These are phyloP conservation scores for Oncopodura yosiiana DNA, from an alignment of 1,140 invertebrate species.

Conservation along the genomic window DNA sequence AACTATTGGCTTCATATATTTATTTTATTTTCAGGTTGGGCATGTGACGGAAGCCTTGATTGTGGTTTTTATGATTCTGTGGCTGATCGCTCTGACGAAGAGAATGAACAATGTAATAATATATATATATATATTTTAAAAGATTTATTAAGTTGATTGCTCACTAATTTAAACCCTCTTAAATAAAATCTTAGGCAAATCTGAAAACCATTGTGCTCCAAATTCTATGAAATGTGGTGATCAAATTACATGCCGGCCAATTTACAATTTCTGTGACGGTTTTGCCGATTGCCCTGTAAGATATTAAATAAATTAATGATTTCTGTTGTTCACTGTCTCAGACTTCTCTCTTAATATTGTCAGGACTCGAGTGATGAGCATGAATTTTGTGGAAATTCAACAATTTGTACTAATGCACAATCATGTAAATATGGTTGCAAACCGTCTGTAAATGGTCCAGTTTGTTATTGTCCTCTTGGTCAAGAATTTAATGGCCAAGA, in stretches of 20 bases:
- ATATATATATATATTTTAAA: neutral
- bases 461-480: conserved; percentile 64
- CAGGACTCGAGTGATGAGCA: conserved; percentile 43
- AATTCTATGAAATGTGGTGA: conserved; percentile 53
- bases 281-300: conserved; percentile 42
- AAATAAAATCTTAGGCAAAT: conserved; percentile 41
- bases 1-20: too few species aligned
- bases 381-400: conserved; percentile 44
- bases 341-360: conserved; percentile 39
- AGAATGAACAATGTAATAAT: conserved; percentile 24
- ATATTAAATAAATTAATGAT: neutral
- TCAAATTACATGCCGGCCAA: conserved; percentile 43
- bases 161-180: conserved; percentile 2
- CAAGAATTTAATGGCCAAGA: conserved; percentile 53
- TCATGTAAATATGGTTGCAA: conserved; percentile 56
- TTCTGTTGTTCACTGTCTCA: neutral
- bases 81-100: conserved; percentile 28
- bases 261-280: conserved; percentile 45
- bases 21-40: conserved; percentile 18
- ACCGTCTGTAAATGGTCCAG: conserved; percentile 52
- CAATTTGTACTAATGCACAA: conserved; percentile 47
- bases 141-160: neutral
- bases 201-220: conserved; percentile 45
- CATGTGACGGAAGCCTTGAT: conserved; percentile 27
- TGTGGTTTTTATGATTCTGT: conserved; percentile 23